Percentiles rank a stretch among this genome's conserved stretches.
Conservation (phyloP, 2,113 vertebrate species). For the Numida meleagris region DNA sequence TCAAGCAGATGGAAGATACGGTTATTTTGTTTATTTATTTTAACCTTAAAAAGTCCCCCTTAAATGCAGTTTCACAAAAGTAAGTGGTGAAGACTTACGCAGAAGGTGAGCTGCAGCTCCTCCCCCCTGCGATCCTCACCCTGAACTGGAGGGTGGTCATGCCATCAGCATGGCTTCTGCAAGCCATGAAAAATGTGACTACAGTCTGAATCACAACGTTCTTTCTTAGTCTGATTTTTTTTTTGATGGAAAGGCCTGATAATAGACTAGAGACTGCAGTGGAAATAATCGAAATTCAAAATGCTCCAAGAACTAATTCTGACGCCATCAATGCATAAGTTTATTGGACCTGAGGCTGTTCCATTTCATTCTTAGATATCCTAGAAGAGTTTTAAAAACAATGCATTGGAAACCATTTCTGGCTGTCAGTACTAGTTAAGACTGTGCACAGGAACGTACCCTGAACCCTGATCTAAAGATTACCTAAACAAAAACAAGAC, state of each 20-base stretch:
- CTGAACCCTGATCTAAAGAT: not conserved
- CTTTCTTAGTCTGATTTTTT: constrained; percentile 2
- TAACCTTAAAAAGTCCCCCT: not conserved
- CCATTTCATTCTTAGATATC: not conserved
- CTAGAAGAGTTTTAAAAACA: not conserved
- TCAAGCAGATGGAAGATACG: not conserved
- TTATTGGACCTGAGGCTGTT: not conserved
- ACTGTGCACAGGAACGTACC: not conserved
- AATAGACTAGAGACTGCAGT: not conserved
- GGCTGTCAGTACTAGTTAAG: not conserved
- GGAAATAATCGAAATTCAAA: not conserved
- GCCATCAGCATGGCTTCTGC: not conserved
- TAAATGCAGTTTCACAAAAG: not conserved
- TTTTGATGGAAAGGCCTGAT: not conserved
- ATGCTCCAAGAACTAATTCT: not conserved
- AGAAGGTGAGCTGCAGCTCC: not conserved
- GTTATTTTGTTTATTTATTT: not conserved
- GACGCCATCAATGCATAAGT: not conserved
- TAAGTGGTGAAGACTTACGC: fast-evolving
- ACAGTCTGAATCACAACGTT: not conserved
- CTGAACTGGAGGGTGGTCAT: not conserved
- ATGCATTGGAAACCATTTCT: not conserved
- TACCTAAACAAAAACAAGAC: constrained; percentile 26
- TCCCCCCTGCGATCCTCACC: not conserved
- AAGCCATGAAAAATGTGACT: not conserved